phyloP scores from a whole-genome alignment of 2,113 vertebrate genomes.

The Triplophysa dalaica region DNA sequence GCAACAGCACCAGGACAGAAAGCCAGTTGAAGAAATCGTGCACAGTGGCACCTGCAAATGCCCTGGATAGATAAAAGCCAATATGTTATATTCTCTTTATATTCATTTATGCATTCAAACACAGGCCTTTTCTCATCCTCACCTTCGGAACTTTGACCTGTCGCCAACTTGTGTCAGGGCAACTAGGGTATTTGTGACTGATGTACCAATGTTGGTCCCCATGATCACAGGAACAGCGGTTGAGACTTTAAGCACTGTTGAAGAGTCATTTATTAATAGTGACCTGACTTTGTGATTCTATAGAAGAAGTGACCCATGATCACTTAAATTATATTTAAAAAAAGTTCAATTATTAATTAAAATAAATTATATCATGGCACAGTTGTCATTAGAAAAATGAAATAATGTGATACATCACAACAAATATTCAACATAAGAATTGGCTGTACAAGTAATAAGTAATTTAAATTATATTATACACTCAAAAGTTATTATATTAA shows the following conservation, averaged over 20 bases:
- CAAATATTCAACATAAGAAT: too few species aligned
- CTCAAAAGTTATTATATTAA: too few species aligned
- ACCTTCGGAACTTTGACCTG: constrained; percentile 90
- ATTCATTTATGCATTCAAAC: neutral
- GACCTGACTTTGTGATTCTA: neutral
- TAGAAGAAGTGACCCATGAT: neutral
- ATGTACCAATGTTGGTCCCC: constrained; percentile 97
- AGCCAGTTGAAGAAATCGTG: constrained; percentile 99
- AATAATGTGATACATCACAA: too few species aligned
- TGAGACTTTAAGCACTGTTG: constrained; percentile 82
- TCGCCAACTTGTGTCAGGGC: constrained; percentile 92
- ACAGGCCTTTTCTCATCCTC: constrained; percentile 33
- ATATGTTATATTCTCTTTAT: too few species aligned
- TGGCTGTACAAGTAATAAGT: too few species aligned
- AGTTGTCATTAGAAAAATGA: too few species aligned
- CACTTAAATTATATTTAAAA: too few species aligned
- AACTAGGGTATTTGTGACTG: constrained; percentile 92
- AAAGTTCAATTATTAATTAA: too few species aligned
- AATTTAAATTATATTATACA: too few species aligned
- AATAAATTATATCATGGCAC: too few species aligned
- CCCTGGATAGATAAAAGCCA: constrained; percentile 68
- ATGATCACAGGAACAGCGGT: constrained; percentile 92
- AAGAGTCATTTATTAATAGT: constrained; percentile 1
- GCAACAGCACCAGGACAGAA: constrained; percentile 86
- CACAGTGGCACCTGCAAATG: constrained; percentile 92